phyloP scores from a whole-genome alignment of 2,797 vertebrate species.

The Pangasius djambal region DNA sequence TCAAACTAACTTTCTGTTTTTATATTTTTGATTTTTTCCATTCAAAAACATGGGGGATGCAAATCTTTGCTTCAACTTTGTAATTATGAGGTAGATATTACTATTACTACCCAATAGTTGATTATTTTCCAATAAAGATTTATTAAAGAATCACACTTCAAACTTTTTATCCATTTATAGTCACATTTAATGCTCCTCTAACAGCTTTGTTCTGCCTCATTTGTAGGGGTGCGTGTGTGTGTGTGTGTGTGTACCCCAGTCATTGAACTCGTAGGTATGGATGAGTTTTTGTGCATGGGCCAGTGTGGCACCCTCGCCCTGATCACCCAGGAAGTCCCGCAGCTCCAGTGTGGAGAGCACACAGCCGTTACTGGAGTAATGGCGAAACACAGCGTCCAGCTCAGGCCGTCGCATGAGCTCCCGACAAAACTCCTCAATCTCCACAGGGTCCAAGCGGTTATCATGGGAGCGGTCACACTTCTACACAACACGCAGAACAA shows the following conservation, averaged over 20 bases:
- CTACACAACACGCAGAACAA: conserved; percentile 65
- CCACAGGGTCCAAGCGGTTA: conserved; percentile 83
- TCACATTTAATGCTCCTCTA: not conserved
- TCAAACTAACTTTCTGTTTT: not conserved
- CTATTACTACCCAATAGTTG: not conserved
- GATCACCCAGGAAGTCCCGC: conserved; percentile 88
- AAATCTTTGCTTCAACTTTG: not conserved
- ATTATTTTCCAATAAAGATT: not conserved
- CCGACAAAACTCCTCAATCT: conserved; percentile 92
- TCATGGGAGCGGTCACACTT: conserved; percentile 87
- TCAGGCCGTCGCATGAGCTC: conserved; percentile 88
- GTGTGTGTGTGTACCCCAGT: conserved; percentile 79
- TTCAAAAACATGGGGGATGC: not conserved
- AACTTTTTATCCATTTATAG: too few species aligned
- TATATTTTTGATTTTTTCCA: not conserved
- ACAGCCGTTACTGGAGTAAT: conserved; percentile 85
- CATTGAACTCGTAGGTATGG: conserved; percentile 83
- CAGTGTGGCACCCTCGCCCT: conserved; percentile 85
- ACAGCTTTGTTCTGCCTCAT: not conserved
- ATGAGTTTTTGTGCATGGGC: conserved; percentile 78
- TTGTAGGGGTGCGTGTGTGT: not conserved
- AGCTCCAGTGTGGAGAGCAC: conserved; percentile 87
- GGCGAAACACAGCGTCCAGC: conserved; percentile 86
- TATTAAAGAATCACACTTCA: not conserved
- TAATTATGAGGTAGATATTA: not conserved